These are phyloP conservation scores for Gisinianus flammeolus DNA, from an alignment of 2,888 invertebrate species.

Conservation along the genomic window DNA sequence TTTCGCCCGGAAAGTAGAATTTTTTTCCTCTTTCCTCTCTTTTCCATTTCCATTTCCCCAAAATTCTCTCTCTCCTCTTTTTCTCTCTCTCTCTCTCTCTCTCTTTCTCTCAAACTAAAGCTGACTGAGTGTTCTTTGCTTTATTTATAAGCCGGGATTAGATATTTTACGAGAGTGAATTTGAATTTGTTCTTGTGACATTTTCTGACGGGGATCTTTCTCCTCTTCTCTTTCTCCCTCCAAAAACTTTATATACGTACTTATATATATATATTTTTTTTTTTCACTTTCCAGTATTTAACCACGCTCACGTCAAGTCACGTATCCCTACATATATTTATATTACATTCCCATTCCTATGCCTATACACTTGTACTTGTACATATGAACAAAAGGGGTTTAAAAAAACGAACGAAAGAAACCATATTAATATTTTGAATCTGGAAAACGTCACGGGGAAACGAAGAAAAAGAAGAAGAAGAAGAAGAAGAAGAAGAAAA, in stretches of 20 bases:
- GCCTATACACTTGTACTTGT: too few species aligned
- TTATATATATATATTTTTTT: neutral
- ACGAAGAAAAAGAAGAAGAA: too few species aligned
- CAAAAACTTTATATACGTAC: too few species aligned
- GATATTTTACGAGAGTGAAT: neutral
- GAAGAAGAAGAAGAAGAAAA: too few species aligned
- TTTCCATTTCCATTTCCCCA: neutral
- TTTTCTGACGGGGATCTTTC: neutral
- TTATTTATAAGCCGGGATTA: slow-evolving; percentile 1
- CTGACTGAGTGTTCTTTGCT: neutral
- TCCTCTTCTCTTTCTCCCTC: neutral
- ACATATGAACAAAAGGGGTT: too few species aligned
- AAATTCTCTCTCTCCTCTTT: slow-evolving; percentile 4
- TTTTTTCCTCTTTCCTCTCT: neutral
- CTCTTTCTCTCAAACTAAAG: neutral
- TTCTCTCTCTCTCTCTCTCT: neutral
- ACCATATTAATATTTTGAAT: too few species aligned
- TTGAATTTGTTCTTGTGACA: slow-evolving; percentile 8
- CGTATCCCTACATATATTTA: too few species aligned
- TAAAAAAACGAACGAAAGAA: too few species aligned
- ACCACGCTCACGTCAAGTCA: neutral
- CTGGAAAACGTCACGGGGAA: too few species aligned
- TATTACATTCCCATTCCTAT: too few species aligned
- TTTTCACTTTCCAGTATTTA: neutral
- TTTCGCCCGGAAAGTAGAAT: too few species aligned